Base-by-base conservation (phyloP, 2,113 vertebrate genomes). In the Pogonocichla stellata region DNA sequence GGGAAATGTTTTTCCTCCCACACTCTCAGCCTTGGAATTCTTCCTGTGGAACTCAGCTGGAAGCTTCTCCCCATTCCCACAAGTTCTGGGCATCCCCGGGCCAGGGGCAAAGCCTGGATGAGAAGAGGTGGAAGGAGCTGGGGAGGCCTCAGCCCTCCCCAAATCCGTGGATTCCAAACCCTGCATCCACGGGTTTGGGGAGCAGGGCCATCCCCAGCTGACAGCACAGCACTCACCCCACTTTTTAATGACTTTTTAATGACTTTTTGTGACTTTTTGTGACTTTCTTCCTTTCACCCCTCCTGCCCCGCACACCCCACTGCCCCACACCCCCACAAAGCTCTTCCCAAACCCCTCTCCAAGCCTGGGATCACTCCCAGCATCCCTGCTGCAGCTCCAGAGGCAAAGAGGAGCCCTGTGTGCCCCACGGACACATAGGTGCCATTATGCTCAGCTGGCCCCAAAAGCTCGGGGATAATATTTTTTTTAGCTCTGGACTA, bases 401-500 rank as follows among this genome's bases (percentile, higher is more conserved):
- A 71, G 64, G 88, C 67, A 86, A 40, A 97, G 80, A 95, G 93
- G 10, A 74, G 80, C 65, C 69, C 95, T 97, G 92, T 94, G 94
- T 96, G 90, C 33, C 6, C 42, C 70, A 62, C 36, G 25, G 95
- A 97, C 96, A 97, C 83, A 97, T 92, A 60, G 96, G 19, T 95
- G 95, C 90, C 93, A 96, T 96, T 97, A 93, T 97, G 92, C 79
- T 92, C 60, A 40, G 90, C 94, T 96, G 97, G 96, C 95, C 90
- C 93, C 95, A 81, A 73, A 92, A 93, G 80, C 96, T 84, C 6
- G 92, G 79, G 45, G 86, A 95, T 93, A 95, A 97, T 96, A 98
- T 96, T 97, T 96, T 96, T 97, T 95, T 98, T 96, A 97, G 94
- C 95, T 19, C 94, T 28, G 97, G 93, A 97, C 96, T 97, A 97